A percentile compares a stretch with the other conserved stretches of the same genome.
phyloP scores from a whole-genome alignment of 2,113 vertebrate genomes.

The Diadophis punctatus region DNA sequence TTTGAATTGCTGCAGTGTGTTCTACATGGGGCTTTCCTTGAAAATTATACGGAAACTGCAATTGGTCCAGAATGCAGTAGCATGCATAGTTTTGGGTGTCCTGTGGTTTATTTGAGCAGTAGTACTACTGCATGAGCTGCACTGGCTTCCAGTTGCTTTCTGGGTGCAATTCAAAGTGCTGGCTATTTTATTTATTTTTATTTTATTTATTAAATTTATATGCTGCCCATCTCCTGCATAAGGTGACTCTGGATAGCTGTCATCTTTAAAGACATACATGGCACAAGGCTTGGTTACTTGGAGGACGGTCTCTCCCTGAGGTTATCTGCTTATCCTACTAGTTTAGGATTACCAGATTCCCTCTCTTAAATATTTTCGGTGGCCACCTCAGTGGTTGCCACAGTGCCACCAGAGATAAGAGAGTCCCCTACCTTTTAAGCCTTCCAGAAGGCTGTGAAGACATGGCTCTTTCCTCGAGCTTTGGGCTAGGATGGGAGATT shows the following conservation, averaged over 20 bases:
- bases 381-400: not conserved
- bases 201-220: not conserved
- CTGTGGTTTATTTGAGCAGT: not conserved
- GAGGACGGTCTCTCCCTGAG: not conserved
- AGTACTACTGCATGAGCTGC: not conserved
- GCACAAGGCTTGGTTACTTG: not conserved
- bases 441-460: not conserved
- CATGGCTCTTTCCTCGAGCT: not conserved
- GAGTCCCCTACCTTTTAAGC: not conserved
- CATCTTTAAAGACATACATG: not conserved
- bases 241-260: not conserved
- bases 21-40: not conserved
- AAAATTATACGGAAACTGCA: not conserved
- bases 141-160: not conserved
- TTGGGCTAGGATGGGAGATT: not conserved
- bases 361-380: not conserved
- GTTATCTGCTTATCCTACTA: not conserved
- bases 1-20: not conserved
- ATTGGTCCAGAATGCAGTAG: not conserved
- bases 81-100: not conserved
- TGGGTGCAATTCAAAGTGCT: not conserved
- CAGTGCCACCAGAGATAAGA: not conserved
- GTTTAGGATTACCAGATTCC: not conserved
- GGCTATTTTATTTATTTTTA: not conserved
- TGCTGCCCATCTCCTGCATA: not conserved